phyloP scores from a whole-genome alignment of 2,113 vertebrate genomes.

The Pseudorasbora parva region DNA sequence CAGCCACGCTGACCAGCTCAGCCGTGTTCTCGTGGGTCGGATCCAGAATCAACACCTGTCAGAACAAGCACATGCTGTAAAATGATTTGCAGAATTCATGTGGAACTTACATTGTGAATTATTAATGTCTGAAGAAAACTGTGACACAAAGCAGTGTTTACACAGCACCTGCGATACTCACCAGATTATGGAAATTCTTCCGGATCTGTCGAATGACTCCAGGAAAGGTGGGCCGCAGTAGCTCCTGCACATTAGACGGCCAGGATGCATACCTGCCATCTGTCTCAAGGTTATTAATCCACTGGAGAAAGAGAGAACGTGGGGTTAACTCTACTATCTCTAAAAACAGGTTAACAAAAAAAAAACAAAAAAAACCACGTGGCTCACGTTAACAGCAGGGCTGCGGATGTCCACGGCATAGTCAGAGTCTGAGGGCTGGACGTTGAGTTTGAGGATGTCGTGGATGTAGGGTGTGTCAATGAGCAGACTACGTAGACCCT shows the following conservation, averaged over 20 bases:
- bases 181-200: slow-evolving; percentile 97
- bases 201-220: slow-evolving; percentile 97
- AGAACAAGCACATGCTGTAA: background rate
- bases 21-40: slow-evolving; percentile 84
- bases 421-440: slow-evolving; percentile 90
- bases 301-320: slow-evolving; percentile 72
- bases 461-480: slow-evolving; percentile 89
- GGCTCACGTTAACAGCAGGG: slow-evolving; percentile 88
- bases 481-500: slow-evolving; percentile 89
- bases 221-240: slow-evolving; percentile 94
- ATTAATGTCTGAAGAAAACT: background rate
- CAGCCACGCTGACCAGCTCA: slow-evolving; percentile 89
- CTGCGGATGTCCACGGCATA: slow-evolving; percentile 95
- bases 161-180: slow-evolving; percentile 62
- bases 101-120: background rate
- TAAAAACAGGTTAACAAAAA: background rate
- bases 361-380: background rate
- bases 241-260: slow-evolving; percentile 92
- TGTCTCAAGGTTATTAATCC: slow-evolving; percentile 95
- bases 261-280: slow-evolving; percentile 90
- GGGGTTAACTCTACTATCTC: no score
- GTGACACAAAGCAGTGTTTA: background rate
- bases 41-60: slow-evolving; percentile 91
- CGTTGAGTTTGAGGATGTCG: slow-evolving; percentile 91
- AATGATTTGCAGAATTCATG: background rate